Evolutionary conservation across 53 echinoderm and acorn worm species (phyloP), one percentile per base, ranked within the genome.

Genomic region (Zoroaster sp.): DNA sequence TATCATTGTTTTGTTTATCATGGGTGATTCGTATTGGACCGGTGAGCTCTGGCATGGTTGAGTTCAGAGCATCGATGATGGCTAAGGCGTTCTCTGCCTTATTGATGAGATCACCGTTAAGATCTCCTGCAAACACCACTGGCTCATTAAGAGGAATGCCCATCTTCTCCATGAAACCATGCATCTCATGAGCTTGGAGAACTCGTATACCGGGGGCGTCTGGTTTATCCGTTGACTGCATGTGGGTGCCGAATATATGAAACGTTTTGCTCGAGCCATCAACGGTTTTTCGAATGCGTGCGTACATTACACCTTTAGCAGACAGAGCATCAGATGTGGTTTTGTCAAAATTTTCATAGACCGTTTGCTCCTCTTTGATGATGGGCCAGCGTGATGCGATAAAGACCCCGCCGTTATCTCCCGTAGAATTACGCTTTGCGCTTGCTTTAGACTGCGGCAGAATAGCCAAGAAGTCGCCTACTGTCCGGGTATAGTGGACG

Each of bases 331-430:
- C 97, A 1, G 94, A 83, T 12, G 93, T 87, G 40, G 71, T 85
- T 11, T 13, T 30, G 14, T 91, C 92, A 23, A 87, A 80, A 33
- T 95, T 80, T 18, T 91, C 82, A 70, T 86, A 96, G 30, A 96
- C 90, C 5, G 34, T 86, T 38, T 91, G 86, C 25, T 74, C 82
- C 54, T 91, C 79, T 49, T 80, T 68, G 7, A 89, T 35, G 42
- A 97, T 97, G 10, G 97, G 97, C 97, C 97, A 97, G 14, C 95
- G 92, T 3, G 95, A 95, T 3, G 97, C 95, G 45, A 97, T 92
- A 69, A 97, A 95, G 14, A 92, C 80, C 1, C 92, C 97, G 17
- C 97, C 95, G 73, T 97, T 97, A 47, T 97, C 97, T 0, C 72
- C 73, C 41, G 87, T 89, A 15, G 89, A 45, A 40, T 81, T 81